Conservation (phyloP, 2,113 vertebrate genomes). For the Astatotilapia flaviijosephi region DNA sequence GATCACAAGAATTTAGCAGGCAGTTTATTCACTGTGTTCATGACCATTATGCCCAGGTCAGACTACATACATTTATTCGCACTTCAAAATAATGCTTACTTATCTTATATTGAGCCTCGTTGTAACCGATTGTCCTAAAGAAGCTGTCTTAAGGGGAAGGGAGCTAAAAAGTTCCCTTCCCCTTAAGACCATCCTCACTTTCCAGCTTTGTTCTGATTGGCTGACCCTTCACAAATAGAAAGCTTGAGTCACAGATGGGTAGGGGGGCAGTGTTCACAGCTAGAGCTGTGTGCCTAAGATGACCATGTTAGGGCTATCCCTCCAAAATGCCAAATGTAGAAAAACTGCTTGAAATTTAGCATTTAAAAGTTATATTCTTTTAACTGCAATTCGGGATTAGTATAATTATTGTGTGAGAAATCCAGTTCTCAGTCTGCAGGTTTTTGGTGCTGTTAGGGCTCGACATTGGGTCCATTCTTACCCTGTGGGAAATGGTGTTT, state of each 20-base stretch:
- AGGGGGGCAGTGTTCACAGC: neutral
- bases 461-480: neutral
- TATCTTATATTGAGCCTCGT: neutral
- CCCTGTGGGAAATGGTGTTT: neutral
- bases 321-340: neutral
- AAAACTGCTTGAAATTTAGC: neutral
- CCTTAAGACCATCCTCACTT: neutral
- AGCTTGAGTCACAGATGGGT: neutral
- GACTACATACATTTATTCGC: neutral
- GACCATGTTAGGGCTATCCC: neutral
- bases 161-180: neutral
- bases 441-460: neutral
- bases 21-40: neutral
- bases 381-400: neutral
- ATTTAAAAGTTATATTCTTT: neutral
- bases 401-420: neutral
- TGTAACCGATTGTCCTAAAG: neutral
- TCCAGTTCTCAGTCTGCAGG: neutral
- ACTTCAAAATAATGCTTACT: neutral
- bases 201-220: neutral
- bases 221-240: neutral
- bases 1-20: neutral
- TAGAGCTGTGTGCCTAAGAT: neutral
- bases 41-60: neutral
- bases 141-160: neutral